Evolutionary conservation across 2,113 vertebrate genomes (phyloP).

Genomic region (Psettodes erumei): DNA sequence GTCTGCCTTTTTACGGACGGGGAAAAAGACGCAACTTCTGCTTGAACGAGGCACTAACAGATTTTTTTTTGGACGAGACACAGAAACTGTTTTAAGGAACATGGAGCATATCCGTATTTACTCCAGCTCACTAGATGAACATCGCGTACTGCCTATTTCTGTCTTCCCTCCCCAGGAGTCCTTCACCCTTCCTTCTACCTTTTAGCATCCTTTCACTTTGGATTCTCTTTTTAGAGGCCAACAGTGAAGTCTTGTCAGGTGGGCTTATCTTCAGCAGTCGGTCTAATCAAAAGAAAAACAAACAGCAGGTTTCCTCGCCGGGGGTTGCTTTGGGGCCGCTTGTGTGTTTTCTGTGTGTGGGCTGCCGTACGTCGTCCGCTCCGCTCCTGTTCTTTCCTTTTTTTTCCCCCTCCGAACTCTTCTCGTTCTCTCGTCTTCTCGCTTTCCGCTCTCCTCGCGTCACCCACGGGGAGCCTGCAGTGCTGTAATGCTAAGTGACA

Average conservation of each 20-base stretch:
- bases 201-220: slow-evolving; percentile 31
- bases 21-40: not conserved
- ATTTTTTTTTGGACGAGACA: not conserved
- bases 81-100: not conserved
- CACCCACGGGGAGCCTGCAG: slow-evolving; percentile 55
- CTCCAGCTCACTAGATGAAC: slow-evolving; percentile 24
- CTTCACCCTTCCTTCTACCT: slow-evolving; percentile 33
- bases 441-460: slow-evolving; percentile 62
- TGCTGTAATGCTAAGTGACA: slow-evolving; percentile 77
- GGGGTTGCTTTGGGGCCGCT: slow-evolving; percentile 27
- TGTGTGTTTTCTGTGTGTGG: slow-evolving; percentile 48
- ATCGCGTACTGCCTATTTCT: slow-evolving; percentile 10
- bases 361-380: slow-evolving; percentile 45
- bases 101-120: not conserved
- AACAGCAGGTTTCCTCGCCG: slow-evolving; percentile 58
- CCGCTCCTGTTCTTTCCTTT: slow-evolving; percentile 44
- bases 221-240: slow-evolving; percentile 35
- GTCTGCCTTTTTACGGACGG: not conserved
- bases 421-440: slow-evolving; percentile 57
- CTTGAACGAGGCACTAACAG: not conserved
- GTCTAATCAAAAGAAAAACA: slow-evolving; percentile 65
- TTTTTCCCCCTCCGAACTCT: slow-evolving; percentile 31
- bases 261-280: slow-evolving; percentile 47
- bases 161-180: slow-evolving; percentile 13
- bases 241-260: slow-evolving; percentile 43